These are phyloP conservation scores for Andrena bucephala DNA, from an alignment of 2,888 invertebrate species.

Conservation along the genomic window DNA sequence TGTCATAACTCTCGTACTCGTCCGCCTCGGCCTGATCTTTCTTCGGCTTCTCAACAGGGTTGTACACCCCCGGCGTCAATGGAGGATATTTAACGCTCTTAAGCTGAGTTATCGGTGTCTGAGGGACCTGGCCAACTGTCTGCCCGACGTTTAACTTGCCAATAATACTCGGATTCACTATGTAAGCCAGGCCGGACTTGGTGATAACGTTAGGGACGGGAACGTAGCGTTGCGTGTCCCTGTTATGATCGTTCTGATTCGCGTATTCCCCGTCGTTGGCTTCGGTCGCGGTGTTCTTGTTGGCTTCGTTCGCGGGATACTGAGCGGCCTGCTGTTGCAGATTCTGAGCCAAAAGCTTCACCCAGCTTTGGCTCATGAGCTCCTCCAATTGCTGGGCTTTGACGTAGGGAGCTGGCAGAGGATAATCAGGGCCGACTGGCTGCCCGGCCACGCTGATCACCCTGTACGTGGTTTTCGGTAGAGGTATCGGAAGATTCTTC, in stretches of 20 bases:
- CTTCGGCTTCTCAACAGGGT: conserved; percentile 68
- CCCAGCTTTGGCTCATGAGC: conserved; percentile 78
- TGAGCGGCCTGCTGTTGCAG: conserved; percentile 54
- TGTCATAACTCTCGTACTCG: conserved; percentile 77
- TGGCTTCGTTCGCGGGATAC: conserved; percentile 50
- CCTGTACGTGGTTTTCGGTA: conserved; percentile 75
- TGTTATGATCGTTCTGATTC: conserved; percentile 63
- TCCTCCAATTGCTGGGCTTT: conserved; percentile 80
- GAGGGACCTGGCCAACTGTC: conserved; percentile 39
- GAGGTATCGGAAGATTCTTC: conserved; percentile 50
- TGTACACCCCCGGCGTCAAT: conserved; percentile 70
- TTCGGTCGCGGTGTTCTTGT: conserved; percentile 34
- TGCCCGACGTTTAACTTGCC: conserved; percentile 66
- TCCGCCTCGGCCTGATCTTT: conserved; percentile 62
- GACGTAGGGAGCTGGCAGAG: conserved; percentile 70
- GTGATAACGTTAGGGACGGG: conserved; percentile 64
- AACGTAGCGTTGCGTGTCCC: conserved; percentile 49
- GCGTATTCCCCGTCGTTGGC: conserved; percentile 25
- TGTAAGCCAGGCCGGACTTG: conserved; percentile 79
- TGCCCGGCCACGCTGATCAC: conserved; percentile 78
- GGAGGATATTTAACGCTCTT: conserved; percentile 71
- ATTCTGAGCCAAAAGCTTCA: conserved; percentile 76
- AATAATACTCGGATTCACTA: conserved; percentile 72
- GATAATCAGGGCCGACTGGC: conserved; percentile 74
- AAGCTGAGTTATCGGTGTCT: conserved; percentile 48